A percentile compares a stretch with the other conserved stretches of the same genome.
phyloP scores from a whole-genome alignment of 1,140 invertebrate species.

The Drosophila kikkawai region DNA sequence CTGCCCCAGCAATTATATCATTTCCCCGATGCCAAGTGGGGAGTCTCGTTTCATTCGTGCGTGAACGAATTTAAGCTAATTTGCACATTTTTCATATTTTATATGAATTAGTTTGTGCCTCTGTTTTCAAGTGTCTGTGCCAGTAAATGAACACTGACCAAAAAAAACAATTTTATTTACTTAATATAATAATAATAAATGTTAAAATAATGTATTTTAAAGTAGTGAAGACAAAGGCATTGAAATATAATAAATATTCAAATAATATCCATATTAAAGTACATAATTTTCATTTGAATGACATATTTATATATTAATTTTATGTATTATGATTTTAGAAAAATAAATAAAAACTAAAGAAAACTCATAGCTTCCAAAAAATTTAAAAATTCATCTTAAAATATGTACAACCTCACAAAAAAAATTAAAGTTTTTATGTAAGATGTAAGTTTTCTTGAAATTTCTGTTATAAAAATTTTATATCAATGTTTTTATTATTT shows the following conservation, averaged over 20 bases:
- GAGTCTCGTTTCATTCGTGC: conserved; percentile 66
- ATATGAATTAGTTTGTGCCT: conserved; percentile 11
- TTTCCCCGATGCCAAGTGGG: conserved; percentile 67
- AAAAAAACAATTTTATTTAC: not conserved
- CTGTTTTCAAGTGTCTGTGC: conserved; percentile 9
- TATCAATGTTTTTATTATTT: too few species aligned
- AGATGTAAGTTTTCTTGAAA: too few species aligned
- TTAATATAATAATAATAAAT: not conserved
- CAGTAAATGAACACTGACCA: not conserved
- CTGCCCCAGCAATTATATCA: conserved; percentile 80
- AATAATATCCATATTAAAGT: too few species aligned
- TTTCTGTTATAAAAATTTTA: not conserved
- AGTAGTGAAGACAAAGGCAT: too few species aligned
- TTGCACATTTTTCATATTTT: conserved; percentile 60
- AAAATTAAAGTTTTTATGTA: too few species aligned
- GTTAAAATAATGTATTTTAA: too few species aligned
- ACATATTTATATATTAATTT: not conserved
- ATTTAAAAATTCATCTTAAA: too few species aligned
- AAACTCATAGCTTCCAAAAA: too few species aligned
- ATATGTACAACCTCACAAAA: too few species aligned
- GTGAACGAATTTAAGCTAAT: conserved; percentile 77
- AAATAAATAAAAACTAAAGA: not conserved
- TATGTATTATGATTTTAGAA: not conserved
- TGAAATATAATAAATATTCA: too few species aligned
- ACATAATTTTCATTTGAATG: too few species aligned